Percentiles rank a stretch among this genome's conserved stretches.
Conservation (phyloP, 2,113 vertebrate species). For the Paradoxurus hermaphroditus region DNA sequence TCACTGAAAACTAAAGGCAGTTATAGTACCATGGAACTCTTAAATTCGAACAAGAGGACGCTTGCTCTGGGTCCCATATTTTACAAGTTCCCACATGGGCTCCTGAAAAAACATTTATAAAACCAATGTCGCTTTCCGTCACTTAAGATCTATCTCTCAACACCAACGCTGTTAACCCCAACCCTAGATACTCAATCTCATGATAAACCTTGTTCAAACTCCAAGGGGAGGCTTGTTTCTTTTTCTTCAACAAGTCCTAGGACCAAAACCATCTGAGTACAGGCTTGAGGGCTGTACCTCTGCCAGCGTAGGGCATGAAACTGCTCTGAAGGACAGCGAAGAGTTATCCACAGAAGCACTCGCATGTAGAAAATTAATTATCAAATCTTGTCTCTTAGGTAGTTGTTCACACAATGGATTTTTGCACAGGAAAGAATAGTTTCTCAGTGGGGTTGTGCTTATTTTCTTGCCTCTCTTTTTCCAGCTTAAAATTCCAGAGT, state of each 20-base stretch:
- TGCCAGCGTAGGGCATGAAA: neutral
- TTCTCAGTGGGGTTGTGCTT: rapidly evolving
- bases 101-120: neutral
- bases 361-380: neutral
- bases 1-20: neutral
- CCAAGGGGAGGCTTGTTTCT: neutral
- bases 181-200: neutral
- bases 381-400: neutral
- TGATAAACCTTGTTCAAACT: neutral
- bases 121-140: neutral
- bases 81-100: neutral
- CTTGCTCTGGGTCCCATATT: neutral
- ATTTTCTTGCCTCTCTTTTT: neutral
- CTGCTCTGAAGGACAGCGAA: neutral
- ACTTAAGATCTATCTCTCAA: neutral
- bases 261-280: neutral
- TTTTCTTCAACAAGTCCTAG: neutral
- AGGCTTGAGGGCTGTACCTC: neutral
- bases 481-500: neutral
- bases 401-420: neutral
- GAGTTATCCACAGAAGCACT: neutral
- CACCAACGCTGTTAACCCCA: neutral
- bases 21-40: neutral
- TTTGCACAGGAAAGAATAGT: neutral
- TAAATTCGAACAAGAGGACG: neutral